Conservation (phyloP, 2,113 vertebrate genomes). For the Colinus virginianus region DNA sequence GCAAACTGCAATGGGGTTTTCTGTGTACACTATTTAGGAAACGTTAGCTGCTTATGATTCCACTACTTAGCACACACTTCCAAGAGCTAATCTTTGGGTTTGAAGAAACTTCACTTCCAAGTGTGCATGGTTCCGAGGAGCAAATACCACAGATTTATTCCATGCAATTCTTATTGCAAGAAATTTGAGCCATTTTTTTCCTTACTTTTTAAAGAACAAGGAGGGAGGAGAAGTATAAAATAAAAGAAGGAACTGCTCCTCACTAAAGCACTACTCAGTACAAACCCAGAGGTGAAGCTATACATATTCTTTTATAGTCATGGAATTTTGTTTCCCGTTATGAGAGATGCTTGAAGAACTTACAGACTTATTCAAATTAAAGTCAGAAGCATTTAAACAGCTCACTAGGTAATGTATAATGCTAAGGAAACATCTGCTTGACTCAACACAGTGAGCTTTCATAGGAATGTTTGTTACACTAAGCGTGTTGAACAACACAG, state of each 20-base stretch:
- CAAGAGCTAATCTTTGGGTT: background rate
- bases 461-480: background rate
- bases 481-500: background rate
- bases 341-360: background rate
- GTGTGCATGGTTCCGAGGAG: rapidly evolving
- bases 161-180: background rate
- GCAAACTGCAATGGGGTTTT: background rate
- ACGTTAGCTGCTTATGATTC: background rate
- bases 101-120: background rate
- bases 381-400: background rate
- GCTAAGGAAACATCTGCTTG: background rate
- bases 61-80: background rate
- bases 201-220: background rate
- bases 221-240: background rate
- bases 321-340: background rate
- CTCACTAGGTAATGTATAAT: background rate
- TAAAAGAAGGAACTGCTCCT: background rate
- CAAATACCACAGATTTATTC: background rate
- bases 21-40: background rate
- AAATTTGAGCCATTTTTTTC: background rate
- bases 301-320: background rate
- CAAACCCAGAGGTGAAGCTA: background rate
- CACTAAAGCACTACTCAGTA: background rate
- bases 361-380: background rate
- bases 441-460: background rate